Conservation (phyloP, 2,888 invertebrate genomes). For the Galerucella nymphaeae region DNA sequence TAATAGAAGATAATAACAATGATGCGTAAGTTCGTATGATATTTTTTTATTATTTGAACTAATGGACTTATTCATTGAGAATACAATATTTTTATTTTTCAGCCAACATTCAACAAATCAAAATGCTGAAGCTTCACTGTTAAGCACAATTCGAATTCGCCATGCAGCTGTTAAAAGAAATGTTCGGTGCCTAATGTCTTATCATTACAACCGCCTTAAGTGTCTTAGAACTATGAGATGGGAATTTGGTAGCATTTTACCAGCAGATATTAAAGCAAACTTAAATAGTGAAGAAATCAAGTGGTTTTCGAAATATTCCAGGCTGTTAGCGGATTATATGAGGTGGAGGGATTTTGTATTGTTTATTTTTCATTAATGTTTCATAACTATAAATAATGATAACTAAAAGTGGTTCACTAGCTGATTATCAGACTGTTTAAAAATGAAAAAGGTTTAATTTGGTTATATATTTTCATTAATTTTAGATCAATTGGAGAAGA, state of each 20-base stretch:
- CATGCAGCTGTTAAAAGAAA: conserved; percentile 90
- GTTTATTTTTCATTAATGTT: too few species aligned
- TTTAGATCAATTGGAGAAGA: conserved; percentile 78
- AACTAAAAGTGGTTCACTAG: too few species aligned
- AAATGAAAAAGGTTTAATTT: too few species aligned
- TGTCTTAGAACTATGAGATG: conserved; percentile 89
- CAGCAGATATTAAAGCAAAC: conserved; percentile 82
- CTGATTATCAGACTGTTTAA: too few species aligned
- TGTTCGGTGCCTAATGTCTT: conserved; percentile 88
- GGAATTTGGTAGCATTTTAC: conserved; percentile 95
- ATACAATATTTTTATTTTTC: conserved; percentile 24
- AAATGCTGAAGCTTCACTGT: conserved; percentile 52
- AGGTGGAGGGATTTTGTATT: conserved; percentile 57
- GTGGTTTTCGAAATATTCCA: conserved; percentile 92
- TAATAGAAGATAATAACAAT: conserved; percentile 85
- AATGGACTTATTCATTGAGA: background rate
- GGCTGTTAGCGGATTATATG: conserved; percentile 89
- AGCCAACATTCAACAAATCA: conserved; percentile 45
- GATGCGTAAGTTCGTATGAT: conserved; percentile 78
- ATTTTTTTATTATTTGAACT: background rate
- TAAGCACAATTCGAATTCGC: conserved; percentile 83
- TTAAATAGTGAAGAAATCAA: conserved; percentile 84
- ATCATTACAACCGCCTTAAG: conserved; percentile 83
- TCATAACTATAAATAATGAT: too few species aligned
- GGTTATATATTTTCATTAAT: background rate